These are phyloP conservation scores for Paralvinella palmiformis DNA, from an alignment of 1,140 invertebrate genomes.

Conservation along the genomic window DNA sequence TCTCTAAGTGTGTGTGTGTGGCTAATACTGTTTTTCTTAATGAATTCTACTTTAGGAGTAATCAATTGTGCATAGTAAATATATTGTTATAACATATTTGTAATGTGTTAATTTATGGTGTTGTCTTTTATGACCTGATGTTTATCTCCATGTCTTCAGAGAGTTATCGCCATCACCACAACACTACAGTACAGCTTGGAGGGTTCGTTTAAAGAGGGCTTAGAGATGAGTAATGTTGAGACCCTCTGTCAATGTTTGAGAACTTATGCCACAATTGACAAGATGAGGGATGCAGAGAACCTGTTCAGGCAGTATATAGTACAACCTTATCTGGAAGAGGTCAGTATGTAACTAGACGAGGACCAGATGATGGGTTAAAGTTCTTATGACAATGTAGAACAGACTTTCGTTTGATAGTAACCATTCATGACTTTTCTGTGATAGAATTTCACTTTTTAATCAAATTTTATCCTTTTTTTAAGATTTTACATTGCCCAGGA, in stretches of 20 bases:
- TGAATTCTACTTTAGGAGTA: too few relatives aligned
- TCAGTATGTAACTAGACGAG: too few relatives aligned
- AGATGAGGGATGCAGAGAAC: slow-evolving; percentile 65
- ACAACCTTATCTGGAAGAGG: slow-evolving; percentile 62
- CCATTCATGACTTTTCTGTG: too few relatives aligned
- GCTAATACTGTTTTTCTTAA: too few relatives aligned
- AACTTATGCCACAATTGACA: slow-evolving; percentile 51
- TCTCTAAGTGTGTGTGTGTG: not conserved
- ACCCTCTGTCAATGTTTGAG: slow-evolving; percentile 45
- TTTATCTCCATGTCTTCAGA: slow-evolving; percentile 31
- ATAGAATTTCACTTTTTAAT: too few relatives aligned
- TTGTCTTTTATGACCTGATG: not conserved
- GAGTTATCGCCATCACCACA: slow-evolving; percentile 45
- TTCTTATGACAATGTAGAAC: too few relatives aligned
- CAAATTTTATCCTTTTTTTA: too few relatives aligned
- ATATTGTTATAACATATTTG: not conserved
- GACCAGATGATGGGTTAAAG: too few relatives aligned
- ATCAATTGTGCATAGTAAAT: not conserved
- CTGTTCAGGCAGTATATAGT: slow-evolving; percentile 67
- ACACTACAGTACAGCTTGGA: slow-evolving; percentile 57
- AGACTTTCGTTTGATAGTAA: too few relatives aligned
- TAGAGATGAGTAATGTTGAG: slow-evolving; percentile 36
- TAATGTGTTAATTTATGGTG: not conserved
- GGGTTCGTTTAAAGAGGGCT: slow-evolving; percentile 52
- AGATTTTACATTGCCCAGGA: too few relatives aligned